phyloP scores from a whole-genome alignment of 2,888 invertebrate genomes.

The Lochmaea capreae region DNA sequence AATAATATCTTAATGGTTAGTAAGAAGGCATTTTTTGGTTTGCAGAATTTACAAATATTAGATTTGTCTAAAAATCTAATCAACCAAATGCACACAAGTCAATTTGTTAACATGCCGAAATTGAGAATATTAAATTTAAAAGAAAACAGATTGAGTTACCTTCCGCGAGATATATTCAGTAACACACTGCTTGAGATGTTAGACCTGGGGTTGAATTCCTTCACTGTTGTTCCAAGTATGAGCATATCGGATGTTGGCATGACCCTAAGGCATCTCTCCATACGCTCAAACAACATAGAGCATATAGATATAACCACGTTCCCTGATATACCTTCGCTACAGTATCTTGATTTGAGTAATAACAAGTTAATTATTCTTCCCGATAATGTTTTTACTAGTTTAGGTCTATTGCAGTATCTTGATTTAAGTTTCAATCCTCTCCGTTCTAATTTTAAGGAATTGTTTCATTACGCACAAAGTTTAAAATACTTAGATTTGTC shows the following conservation, averaged over 20 bases:
- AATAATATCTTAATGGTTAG: slow-evolving; percentile 80
- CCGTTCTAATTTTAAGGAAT: slow-evolving; percentile 87
- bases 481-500: slow-evolving; percentile 82
- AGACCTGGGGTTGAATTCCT: slow-evolving; percentile 82
- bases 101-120: slow-evolving; percentile 81
- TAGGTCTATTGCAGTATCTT: slow-evolving; percentile 81
- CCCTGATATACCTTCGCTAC: slow-evolving; percentile 82
- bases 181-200: slow-evolving; percentile 84
- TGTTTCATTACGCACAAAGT: slow-evolving; percentile 87
- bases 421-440: slow-evolving; percentile 85
- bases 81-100: slow-evolving; percentile 81
- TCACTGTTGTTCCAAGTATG: slow-evolving; percentile 82
- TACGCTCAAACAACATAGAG: slow-evolving; percentile 84
- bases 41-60: slow-evolving; percentile 80
- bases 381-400: slow-evolving; percentile 88
- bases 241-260: slow-evolving; percentile 84
- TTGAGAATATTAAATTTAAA: slow-evolving; percentile 80
- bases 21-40: slow-evolving; percentile 81
- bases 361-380: slow-evolving; percentile 88
- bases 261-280: slow-evolving; percentile 81
- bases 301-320: slow-evolving; percentile 90
- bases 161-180: slow-evolving; percentile 83
- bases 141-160: slow-evolving; percentile 77
- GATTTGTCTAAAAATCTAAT: slow-evolving; percentile 84
- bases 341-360: slow-evolving; percentile 80